Evolutionary conservation across 2,113 vertebrate genomes (phyloP), one percentile per base, ranked within the genome.

Genomic region (Hypocryptadius cinnamomeus): DNA sequence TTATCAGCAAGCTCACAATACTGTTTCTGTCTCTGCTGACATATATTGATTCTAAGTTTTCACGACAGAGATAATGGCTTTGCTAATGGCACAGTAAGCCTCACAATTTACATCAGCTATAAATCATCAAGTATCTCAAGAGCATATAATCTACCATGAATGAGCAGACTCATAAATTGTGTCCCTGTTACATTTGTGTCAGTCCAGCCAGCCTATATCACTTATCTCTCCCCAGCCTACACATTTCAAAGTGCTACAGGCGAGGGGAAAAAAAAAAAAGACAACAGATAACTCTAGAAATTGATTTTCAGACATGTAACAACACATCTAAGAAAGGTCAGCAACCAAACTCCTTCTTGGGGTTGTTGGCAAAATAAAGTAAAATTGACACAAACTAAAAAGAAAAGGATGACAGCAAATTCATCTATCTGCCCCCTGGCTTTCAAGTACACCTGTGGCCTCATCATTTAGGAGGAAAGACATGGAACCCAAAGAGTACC

Each of bases 71-170:
- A 85, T 95, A 96, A 95, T 82, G 83, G 79, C 61, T 94, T 96
- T 93, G 74, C 71, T 96, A 96, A 96, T 90, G 85, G 70, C 73
- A 68, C 70, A 74, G 79, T 89, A 94, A 96, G 89, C 81, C 79
- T 85, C 59, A 82, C 82, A 66, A 84, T 95, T 95, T 95, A 57
- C 89, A 94, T 89, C 79, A 61, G 63, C 73, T 87, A 90, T 90
- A 95, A 96, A 94, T 96, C 84, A 91, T 61, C 9, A 1, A 23
- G 79, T 42, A 40, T 85, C 89, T 93, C 88, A 85, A 89, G 77
- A 96, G 40, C 70, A 35, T 86, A 85, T 77, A 87, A 82, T 85
- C 79, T 90, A 69, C 91, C 66, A 57, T 40, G 85, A 93, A 82
- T 39, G 47, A 91, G 47, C 51, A 89, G 81, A 94, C 69, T 83